phyloP scores from a whole-genome alignment of 2,888 invertebrate species.

The Epirrhoe alternata region DNA sequence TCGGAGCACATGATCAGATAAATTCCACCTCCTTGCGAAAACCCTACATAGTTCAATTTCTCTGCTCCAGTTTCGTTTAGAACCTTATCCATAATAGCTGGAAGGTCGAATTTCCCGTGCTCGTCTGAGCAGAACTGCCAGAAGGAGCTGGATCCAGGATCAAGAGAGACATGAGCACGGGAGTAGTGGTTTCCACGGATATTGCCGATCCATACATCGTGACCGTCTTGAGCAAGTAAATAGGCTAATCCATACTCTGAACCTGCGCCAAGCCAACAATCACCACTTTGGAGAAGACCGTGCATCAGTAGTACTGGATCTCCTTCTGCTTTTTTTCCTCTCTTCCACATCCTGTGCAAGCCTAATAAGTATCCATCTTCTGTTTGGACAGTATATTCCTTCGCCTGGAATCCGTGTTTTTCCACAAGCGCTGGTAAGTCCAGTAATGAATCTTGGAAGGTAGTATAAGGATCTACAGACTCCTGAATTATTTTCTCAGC shows the following conservation, averaged over 20 bases:
- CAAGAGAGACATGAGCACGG: slow-evolving; percentile 71
- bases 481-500: slow-evolving; percentile 1
- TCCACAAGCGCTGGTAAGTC: slow-evolving; percentile 33
- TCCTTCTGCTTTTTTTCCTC: slow-evolving; percentile 16
- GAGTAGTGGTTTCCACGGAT: slow-evolving; percentile 64
- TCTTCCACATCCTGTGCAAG: slow-evolving; percentile 58
- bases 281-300: slow-evolving; percentile 65
- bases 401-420: slow-evolving; percentile 56
- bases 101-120: slow-evolving; percentile 90
- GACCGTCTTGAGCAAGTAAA: slow-evolving; percentile 48
- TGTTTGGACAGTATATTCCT: slow-evolving; percentile 61
- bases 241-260: slow-evolving; percentile 53
- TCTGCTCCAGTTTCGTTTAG: slow-evolving; percentile 52
- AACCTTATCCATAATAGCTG: slow-evolving; percentile 82
- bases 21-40: slow-evolving; percentile 89
- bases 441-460: slow-evolving; percentile 5
- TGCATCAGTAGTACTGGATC: slow-evolving; percentile 70
- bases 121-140: slow-evolving; percentile 90
- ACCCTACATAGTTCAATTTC: slow-evolving; percentile 85
- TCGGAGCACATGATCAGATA: slow-evolving; percentile 88
- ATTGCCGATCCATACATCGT: slow-evolving; percentile 49
- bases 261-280: slow-evolving; percentile 65
- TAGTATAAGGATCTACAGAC: background rate
- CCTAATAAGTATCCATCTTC: slow-evolving; percentile 68
- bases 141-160: slow-evolving; percentile 67